Percentiles rank a stretch among this genome's conserved stretches.
Conservation (phyloP, 2,888 invertebrate genomes). For the Cerceris ruficornis region DNA sequence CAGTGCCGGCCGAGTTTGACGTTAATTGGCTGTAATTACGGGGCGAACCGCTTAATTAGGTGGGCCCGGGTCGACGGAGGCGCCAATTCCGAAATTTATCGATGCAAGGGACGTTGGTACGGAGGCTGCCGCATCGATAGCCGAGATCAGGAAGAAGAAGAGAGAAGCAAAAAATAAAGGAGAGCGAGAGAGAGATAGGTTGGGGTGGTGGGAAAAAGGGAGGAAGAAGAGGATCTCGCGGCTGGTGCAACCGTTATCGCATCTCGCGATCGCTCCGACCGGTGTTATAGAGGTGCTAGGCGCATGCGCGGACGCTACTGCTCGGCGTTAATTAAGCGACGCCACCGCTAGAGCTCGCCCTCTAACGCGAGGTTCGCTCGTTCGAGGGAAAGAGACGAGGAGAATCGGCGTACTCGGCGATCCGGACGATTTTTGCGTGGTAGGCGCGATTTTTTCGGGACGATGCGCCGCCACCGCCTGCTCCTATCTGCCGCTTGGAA, state of each 20-base stretch:
- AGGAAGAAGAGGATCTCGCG: slow-evolving; percentile 54
- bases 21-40: slow-evolving; percentile 78
- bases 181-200: slow-evolving; percentile 2
- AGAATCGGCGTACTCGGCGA: slow-evolving; percentile 57
- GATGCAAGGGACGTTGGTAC: slow-evolving; percentile 56
- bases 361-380: slow-evolving; percentile 30
- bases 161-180: slow-evolving; percentile 37
- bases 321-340: slow-evolving; percentile 76
- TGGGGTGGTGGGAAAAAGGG: slow-evolving; percentile 5
- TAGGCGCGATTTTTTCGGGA: slow-evolving; percentile 45
- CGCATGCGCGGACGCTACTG: slow-evolving; percentile 64
- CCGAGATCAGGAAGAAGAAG: slow-evolving; percentile 29
- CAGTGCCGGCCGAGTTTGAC: slow-evolving; percentile 69
- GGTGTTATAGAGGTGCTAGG: slow-evolving; percentile 69
- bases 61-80: slow-evolving; percentile 62
- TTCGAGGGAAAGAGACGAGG: slow-evolving; percentile 20
- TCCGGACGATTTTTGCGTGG: slow-evolving; percentile 56
- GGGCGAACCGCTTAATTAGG: slow-evolving; percentile 78
- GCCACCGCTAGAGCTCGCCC: slow-evolving; percentile 63
- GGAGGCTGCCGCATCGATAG: slow-evolving; percentile 53
- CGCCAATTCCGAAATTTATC: slow-evolving; percentile 78
- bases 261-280: slow-evolving; percentile 72
- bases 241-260: slow-evolving; percentile 70
- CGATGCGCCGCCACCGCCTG: slow-evolving; percentile 21
- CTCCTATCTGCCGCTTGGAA: slow-evolving; percentile 72